phyloP scores from a whole-genome alignment of 2,888 invertebrate genomes.

The Nomada fabriciana region DNA sequence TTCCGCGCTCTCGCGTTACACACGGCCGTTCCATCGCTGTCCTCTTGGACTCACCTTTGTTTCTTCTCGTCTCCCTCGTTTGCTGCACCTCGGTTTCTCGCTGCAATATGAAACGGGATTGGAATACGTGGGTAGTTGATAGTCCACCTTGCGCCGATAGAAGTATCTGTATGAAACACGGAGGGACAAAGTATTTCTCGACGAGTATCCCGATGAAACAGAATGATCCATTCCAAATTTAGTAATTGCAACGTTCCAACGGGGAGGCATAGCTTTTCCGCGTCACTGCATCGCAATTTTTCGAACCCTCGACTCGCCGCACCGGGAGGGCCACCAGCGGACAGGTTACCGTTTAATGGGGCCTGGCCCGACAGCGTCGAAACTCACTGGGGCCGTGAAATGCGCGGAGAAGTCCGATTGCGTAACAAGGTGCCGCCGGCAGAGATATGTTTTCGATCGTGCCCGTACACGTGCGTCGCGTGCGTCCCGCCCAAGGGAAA shows the following conservation, averaged over 20 bases:
- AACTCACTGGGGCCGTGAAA: slow-evolving; percentile 16
- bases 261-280: no score
- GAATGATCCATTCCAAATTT: no score
- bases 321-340: neutral
- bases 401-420: slow-evolving; percentile 37
- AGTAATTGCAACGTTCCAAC: no score
- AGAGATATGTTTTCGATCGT: slow-evolving; percentile 27
- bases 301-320: neutral
- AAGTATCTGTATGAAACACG: no score
- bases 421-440: slow-evolving; percentile 26
- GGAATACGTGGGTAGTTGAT: neutral
- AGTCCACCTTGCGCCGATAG: neutral
- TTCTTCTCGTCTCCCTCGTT: neutral
- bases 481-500: slow-evolving; percentile 10
- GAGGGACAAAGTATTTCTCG: no score
- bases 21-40: neutral
- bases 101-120: neutral
- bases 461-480: slow-evolving; percentile 4
- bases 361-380: slow-evolving; percentile 8
- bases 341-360: slow-evolving; percentile 31
- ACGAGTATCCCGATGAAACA: no score
- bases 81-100: neutral
- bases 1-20: neutral
- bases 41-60: neutral
- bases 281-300: neutral